These are phyloP conservation scores for Amazona guildingii DNA, from an alignment of 2,113 vertebrate genomes.

Conservation along the genomic window DNA sequence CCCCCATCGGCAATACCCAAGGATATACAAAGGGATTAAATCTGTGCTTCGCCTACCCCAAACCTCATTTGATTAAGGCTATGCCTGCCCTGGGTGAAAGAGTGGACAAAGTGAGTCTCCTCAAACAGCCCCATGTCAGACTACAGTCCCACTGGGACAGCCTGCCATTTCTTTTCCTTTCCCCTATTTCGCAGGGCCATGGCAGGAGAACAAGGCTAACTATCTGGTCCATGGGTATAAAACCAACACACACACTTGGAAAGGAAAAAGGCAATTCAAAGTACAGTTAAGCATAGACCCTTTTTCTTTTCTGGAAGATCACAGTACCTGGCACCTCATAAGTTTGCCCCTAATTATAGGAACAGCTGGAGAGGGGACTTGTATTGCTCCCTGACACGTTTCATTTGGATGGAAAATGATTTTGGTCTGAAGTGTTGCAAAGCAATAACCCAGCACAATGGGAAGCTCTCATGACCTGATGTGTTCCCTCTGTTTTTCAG, in stretches of 20 bases:
- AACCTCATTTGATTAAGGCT: not conserved
- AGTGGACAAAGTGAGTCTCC: not conserved
- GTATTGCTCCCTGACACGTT: rapidly evolving
- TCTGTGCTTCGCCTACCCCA: not conserved
- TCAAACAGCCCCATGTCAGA: not conserved
- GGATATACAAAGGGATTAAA: not conserved
- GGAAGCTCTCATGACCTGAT: not conserved
- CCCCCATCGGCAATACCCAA: rapidly evolving
- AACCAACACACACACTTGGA: not conserved
- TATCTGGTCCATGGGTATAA: not conserved
- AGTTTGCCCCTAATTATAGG: not conserved
- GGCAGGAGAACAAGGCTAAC: not conserved
- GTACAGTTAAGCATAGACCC: not conserved
- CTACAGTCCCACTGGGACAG: not conserved
- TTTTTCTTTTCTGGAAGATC: not conserved
- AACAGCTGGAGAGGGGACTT: not conserved
- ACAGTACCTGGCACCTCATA: not conserved
- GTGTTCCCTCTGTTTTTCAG: conserved; percentile 71
- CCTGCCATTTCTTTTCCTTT: not conserved
- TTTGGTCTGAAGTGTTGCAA: not conserved
- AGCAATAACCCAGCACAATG: not conserved
- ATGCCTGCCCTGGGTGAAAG: not conserved
- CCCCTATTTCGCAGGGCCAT: not conserved
- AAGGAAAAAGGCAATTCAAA: not conserved
- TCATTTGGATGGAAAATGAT: not conserved